These are phyloP conservation scores for Heliconius ismenius DNA, from an alignment of 2,888 invertebrate genomes.

Conservation along the genomic window DNA sequence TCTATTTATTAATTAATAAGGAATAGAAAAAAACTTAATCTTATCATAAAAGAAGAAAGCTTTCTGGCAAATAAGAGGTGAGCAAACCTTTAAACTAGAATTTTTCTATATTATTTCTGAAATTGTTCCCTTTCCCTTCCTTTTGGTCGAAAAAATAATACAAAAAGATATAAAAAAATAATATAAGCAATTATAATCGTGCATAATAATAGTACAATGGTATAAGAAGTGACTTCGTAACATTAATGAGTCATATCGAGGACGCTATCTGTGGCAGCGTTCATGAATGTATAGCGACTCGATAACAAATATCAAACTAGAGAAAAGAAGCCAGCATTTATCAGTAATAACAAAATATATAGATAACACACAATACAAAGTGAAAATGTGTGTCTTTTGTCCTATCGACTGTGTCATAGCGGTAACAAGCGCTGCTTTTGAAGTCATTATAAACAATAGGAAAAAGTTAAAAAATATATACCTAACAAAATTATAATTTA, in stretches of 20 bases:
- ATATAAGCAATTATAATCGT: background rate
- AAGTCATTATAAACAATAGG: constrained; percentile 12
- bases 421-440: background rate
- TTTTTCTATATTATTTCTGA: too few species aligned
- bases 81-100: too few species aligned
- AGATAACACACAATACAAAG: constrained; percentile 44
- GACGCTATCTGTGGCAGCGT: constrained; percentile 54
- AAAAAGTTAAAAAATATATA: constrained; percentile 17
- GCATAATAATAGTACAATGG: background rate
- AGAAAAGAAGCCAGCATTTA: constrained; percentile 50
- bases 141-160: too few species aligned
- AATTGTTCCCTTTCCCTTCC: too few species aligned
- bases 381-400: constrained; percentile 25
- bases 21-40: too few species aligned
- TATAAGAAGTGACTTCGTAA: background rate
- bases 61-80: too few species aligned
- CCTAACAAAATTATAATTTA: background rate
- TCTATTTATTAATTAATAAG: background rate
- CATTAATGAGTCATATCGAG: constrained; percentile 53
- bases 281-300: constrained; percentile 52
- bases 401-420: constrained; percentile 12
- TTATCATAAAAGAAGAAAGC: too few species aligned
- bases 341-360: constrained; percentile 46
- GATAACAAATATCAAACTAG: constrained; percentile 53
- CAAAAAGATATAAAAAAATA: background rate